Evolutionary conservation across 1,140 invertebrate species (phyloP).

Genomic region (Pseudomyrmex flavicornis): DNA sequence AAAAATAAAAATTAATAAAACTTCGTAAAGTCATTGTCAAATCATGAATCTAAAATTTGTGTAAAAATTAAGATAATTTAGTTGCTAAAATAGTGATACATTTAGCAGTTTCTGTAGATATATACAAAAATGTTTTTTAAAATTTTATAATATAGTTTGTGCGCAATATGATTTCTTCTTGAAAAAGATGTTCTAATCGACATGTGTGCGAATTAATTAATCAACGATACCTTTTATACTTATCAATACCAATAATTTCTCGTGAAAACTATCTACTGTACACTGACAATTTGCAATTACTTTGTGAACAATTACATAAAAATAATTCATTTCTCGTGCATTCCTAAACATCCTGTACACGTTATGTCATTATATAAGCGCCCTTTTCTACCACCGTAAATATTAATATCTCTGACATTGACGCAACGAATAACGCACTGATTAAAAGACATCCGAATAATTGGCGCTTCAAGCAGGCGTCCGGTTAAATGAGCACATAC

Average conservation of each 20-base stretch:
- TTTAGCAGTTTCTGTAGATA: no score
- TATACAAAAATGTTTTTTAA: no score
- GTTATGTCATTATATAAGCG: background rate
- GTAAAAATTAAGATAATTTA: no score
- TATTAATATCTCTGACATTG: slow-evolving; percentile 10
- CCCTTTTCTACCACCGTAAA: background rate
- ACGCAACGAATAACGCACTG: background rate
- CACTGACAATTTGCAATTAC: no score
- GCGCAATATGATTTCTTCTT: no score
- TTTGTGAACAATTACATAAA: background rate
- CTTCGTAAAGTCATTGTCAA: no score
- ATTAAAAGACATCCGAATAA: slow-evolving; percentile 43
- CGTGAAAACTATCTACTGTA: background rate
- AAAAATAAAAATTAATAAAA: background rate
- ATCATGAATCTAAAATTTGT: no score
- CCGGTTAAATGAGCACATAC: slow-evolving; percentile 3
- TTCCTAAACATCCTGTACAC: background rate
- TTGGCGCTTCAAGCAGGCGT: background rate
- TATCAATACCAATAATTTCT: background rate
- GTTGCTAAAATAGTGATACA: no score
- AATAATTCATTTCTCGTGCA: background rate
- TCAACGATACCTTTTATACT: background rate
- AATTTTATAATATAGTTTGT: no score
- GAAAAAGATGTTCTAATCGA: background rate
- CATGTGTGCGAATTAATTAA: background rate